Evolutionary conservation across 2,888 invertebrate genomes (phyloP).

Genomic region (Lasioglossum leucozonium): DNA sequence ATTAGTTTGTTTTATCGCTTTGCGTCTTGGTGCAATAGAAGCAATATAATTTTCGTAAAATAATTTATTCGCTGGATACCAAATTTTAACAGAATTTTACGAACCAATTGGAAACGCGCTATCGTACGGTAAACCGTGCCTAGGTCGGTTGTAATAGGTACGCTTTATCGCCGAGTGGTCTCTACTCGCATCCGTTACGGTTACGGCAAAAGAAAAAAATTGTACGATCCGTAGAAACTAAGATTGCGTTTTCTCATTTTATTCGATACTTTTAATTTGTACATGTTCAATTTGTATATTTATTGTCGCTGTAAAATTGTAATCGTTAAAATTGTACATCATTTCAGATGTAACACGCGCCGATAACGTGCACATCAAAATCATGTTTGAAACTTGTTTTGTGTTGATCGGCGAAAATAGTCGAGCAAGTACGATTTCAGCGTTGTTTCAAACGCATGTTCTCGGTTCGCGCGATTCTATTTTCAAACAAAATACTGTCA

Average conservation of each 20-base stretch:
- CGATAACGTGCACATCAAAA: background rate
- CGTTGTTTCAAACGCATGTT: background rate
- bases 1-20: background rate
- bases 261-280: constrained; percentile 8
- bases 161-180: constrained; percentile 5
- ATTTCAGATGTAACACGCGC: background rate
- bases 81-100: background rate
- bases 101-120: background rate
- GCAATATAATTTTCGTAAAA: background rate
- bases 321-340: constrained; percentile 22
- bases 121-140: background rate
- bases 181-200: background rate
- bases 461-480: background rate
- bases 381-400: constrained; percentile 7
- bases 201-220: background rate
- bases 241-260: background rate
- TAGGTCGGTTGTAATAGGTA: background rate
- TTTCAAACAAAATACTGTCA: background rate
- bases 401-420: background rate
- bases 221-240: background rate
- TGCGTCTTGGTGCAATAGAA: background rate
- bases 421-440: background rate
- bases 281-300: constrained; percentile 36
- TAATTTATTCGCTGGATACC: background rate
- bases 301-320: constrained; percentile 1